phyloP scores from a whole-genome alignment of 2,797 vertebrate species.

The Hoplostethus atlanticus region DNA sequence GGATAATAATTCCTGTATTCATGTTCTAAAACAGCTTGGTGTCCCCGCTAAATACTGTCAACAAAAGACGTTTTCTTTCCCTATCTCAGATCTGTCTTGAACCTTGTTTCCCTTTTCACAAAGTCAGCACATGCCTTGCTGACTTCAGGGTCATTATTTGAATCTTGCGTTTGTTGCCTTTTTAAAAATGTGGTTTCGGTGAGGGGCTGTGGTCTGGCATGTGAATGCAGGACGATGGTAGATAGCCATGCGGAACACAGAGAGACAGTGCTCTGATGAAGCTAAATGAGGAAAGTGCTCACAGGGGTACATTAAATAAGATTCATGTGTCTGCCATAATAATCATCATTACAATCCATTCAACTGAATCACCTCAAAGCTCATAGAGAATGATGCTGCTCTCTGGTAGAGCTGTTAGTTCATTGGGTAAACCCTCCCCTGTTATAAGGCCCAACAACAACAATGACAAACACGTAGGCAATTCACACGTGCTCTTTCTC shows the following conservation, averaged over 20 bases:
- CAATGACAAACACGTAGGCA: background rate
- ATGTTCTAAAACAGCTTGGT: slow-evolving; percentile 1
- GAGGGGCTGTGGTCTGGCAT: slow-evolving; percentile 24
- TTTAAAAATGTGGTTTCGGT: slow-evolving; percentile 32
- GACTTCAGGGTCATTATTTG: slow-evolving; percentile 32
- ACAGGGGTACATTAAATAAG: slow-evolving; percentile 42
- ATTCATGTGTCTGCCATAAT: slow-evolving; percentile 61
- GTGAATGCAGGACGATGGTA: slow-evolving; percentile 17
- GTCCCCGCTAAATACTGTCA: too few species aligned
- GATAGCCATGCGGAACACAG: slow-evolving; percentile 18
- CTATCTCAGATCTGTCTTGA: slow-evolving; percentile 8
- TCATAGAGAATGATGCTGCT: slow-evolving; percentile 5
- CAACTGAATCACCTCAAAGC: slow-evolving; percentile 27
- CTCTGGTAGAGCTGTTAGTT: slow-evolving; percentile 36
- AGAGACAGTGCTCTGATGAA: slow-evolving; percentile 8
- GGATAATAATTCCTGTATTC: background rate
- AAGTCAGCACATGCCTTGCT: slow-evolving; percentile 7
- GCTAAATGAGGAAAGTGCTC: slow-evolving; percentile 44
- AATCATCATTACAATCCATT: slow-evolving; percentile 55
- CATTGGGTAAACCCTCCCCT: background rate
- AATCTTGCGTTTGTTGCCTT: background rate
- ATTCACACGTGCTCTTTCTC: too few species aligned
- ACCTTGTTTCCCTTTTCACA: slow-evolving; percentile 28
- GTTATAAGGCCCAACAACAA: slow-evolving; percentile 20
- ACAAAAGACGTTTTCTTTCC: background rate